Evolutionary conservation across 1,140 invertebrate genomes (phyloP).

Genomic region (Lordiphosa stackelbergi): DNA sequence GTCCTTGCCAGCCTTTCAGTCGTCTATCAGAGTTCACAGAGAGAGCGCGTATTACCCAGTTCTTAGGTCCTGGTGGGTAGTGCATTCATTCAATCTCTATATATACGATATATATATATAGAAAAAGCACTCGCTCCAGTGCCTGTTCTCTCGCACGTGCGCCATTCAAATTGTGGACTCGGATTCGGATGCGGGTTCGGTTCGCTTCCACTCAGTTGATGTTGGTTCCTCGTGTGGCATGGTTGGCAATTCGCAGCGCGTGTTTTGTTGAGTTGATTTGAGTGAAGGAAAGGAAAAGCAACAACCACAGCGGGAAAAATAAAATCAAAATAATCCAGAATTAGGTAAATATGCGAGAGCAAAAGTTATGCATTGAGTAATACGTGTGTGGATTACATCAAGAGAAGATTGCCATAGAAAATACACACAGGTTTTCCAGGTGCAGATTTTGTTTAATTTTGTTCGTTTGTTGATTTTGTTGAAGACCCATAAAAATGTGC

Average conservation of each 20-base stretch:
- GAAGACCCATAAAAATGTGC: constrained; percentile 21
- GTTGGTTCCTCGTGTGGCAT: constrained; percentile 58
- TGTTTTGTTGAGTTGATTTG: constrained; percentile 11
- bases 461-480: constrained; percentile 14
- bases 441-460: too few species aligned
- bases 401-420: background rate
- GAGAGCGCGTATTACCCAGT: constrained; percentile 11
- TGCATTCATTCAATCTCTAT: constrained; percentile 10
- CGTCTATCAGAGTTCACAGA: constrained; percentile 19
- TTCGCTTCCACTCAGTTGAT: constrained; percentile 52
- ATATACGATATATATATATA: too few species aligned
- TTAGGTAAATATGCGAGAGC: constrained; percentile 32
- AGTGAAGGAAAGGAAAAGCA: constrained; percentile 17
- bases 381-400: constrained; percentile 8
- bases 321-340: constrained; percentile 30
- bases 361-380: constrained; percentile 28
- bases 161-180: constrained; percentile 9
- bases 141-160: constrained; percentile 17
- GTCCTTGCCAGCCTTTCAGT: constrained; percentile 45
- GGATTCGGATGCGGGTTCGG: constrained; percentile 2
- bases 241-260: constrained; percentile 43
- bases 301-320: constrained; percentile 18
- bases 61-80: constrained; percentile 18
- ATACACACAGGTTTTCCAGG: too few species aligned
- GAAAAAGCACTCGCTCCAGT: constrained; percentile 8